Base-by-base conservation (phyloP, 2,797 vertebrate genomes). In the Mormyrops attenuatus region DNA sequence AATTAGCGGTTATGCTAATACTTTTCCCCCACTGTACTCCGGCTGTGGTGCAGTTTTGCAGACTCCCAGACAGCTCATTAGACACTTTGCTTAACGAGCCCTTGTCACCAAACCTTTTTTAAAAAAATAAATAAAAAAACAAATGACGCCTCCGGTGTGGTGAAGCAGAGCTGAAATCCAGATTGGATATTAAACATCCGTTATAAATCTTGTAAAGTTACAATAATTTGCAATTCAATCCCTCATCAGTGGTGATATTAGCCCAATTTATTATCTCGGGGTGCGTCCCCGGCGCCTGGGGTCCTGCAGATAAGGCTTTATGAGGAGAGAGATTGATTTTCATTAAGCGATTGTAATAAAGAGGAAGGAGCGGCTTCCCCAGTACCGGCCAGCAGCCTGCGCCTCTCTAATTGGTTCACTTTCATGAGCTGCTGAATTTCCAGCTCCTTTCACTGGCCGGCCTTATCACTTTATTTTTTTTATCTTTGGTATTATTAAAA, bases 321-420 rank as follows among this genome's bases (percentile, higher is more conserved):
- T 96, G 95, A 96, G 95, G 95, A 95, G 94, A 94, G 93, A 96
- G 95, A 96, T 96, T 96, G 96, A 96, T 97, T 97, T 96, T 96
- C 96, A 97, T 96, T 96, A 96, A 96, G 95, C 95, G 96, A 96
- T 96, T 95, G 95, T 96, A 96, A 97, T 96, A 96, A 97, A 96
- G 96, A 96, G 96, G 95, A 96, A 97, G 95, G 95, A 93, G 95
- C 13, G 26, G 4, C 11, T 94, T 92, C 92, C 92, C 94, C 89
- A 91, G 92, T 93, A 88, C 95, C 96, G 96, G 96, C 96, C 96
- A 96, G 93, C 94, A 96, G 95, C 94, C 95, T 96, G 95, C 95
- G 95, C 96, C 96, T 95, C 96, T 95, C 95, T 96, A 96, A 96
- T 96, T 96, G 95, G 95, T 94, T 95, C 95, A 94, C 96, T 96